Percentiles rank a stretch among this genome's conserved stretches.
These are phyloP conservation scores for Ancistrus triradiatus DNA, from an alignment of 2,113 vertebrate genomes.

Conservation along the genomic window DNA sequence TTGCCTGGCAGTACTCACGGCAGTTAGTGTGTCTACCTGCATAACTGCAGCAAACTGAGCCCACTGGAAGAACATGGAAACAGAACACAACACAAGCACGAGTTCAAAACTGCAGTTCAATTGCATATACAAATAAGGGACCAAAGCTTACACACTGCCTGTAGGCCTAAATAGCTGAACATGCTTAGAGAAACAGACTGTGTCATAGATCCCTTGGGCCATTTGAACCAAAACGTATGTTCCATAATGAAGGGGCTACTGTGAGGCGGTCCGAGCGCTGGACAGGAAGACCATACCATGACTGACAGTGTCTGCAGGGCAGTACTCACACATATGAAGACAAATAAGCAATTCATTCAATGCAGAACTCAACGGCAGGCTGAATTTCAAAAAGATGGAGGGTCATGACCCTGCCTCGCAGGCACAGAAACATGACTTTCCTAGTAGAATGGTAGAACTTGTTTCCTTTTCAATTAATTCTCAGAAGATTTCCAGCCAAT, in stretches of 20 bases:
- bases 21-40: conserved; percentile 95
- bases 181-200: neutral
- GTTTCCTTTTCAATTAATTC: conserved; percentile 28
- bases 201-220: neutral
- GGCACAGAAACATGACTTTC: conserved; percentile 34
- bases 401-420: conserved; percentile 38
- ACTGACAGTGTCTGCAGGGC: conserved; percentile 23
- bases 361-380: conserved; percentile 23
- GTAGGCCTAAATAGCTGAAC: neutral
- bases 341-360: conserved; percentile 42
- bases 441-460: conserved; percentile 26
- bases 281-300: conserved; percentile 15
- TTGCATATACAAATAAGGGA: neutral
- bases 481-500: neutral
- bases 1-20: conserved; percentile 94
- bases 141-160: neutral
- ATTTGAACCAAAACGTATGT: conserved; percentile 9
- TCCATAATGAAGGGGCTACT: conserved; percentile 4
- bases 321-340: conserved; percentile 23
- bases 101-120: neutral
- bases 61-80: conserved; percentile 73
- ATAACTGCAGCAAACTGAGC: conserved; percentile 91
- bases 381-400: conserved; percentile 13
- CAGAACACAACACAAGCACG: neutral
- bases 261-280: neutral